Conservation (phyloP, 1,140 invertebrate genomes). For the Coelopa frigida region DNA sequence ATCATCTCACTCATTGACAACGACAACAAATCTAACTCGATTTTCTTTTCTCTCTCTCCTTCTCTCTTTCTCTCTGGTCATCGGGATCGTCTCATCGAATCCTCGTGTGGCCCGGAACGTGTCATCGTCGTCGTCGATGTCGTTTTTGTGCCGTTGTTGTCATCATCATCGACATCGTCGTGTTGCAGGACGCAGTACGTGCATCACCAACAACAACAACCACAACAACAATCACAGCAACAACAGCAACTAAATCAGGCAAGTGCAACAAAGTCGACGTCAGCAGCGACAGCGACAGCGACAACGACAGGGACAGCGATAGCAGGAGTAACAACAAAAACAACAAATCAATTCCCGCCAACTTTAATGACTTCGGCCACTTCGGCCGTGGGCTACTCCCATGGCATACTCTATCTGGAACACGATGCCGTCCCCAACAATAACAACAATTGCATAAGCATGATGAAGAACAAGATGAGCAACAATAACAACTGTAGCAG, state of each 20-base stretch:
- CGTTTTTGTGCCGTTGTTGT: background rate
- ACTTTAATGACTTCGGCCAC: no score
- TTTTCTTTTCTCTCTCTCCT: no score
- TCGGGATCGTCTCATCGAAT: no score
- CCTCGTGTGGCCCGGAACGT: no score
- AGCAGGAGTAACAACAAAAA: conserved; percentile 6
- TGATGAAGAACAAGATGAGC: no score
- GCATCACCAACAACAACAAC: background rate
- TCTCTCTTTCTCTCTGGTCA: no score
- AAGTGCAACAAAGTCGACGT: background rate
- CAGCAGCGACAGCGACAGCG: conserved; percentile 4
- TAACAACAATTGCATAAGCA: no score
- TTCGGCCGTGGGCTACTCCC: background rate
- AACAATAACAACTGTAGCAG: conserved; percentile 1
- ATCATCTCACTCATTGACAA: no score
- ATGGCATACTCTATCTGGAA: conserved; percentile 3
- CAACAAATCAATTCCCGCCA: conserved; percentile 7
- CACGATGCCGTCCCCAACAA: background rate
- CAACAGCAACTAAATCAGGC: background rate
- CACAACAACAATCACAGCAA: background rate
- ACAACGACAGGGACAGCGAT: conserved; percentile 9
- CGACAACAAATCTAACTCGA: no score
- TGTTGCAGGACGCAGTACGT: background rate
- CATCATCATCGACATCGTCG: background rate
- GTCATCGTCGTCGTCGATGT: no score